Conservation (phyloP, 2,797 vertebrate genomes). For the Moxostoma hubbsi region DNA sequence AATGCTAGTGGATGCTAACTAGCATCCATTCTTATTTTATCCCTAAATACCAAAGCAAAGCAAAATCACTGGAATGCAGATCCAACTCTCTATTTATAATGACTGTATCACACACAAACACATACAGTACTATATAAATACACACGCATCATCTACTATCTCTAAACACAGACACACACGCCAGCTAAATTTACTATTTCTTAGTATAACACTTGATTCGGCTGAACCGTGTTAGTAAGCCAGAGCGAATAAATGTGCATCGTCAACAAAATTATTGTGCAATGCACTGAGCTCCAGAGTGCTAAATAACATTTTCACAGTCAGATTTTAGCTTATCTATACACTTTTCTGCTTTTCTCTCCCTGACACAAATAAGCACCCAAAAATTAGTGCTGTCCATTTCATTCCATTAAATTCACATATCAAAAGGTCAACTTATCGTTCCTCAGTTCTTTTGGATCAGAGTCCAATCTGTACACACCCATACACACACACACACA, state of each 20-base stretch:
- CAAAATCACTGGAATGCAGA: background rate
- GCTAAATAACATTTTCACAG: background rate
- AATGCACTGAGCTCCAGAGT: background rate
- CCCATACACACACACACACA: background rate
- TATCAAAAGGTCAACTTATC: background rate
- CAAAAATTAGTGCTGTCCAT: background rate
- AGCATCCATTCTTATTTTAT: background rate
- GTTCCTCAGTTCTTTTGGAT: background rate
- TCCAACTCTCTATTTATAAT: background rate
- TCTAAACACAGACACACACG: constrained; percentile 22
- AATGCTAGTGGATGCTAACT: too few species aligned
- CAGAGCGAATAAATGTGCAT: constrained; percentile 19
- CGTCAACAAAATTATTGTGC: background rate
- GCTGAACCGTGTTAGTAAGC: constrained; percentile 12
- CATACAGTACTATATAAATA: background rate
- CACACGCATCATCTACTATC: constrained; percentile 21
- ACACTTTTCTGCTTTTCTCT: too few species aligned
- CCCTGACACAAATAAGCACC: too few species aligned
- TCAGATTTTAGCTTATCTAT: background rate
- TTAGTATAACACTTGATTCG: constrained; percentile 5
- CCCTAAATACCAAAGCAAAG: background rate
- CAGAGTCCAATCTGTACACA: constrained; percentile 8
- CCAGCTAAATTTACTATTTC: constrained; percentile 24
- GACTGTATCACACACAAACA: background rate
- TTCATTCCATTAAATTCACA: background rate